Conservation (phyloP, 30 jellyfish, hydroid and myxozoan species). For the Aurelia coerulea region DNA sequence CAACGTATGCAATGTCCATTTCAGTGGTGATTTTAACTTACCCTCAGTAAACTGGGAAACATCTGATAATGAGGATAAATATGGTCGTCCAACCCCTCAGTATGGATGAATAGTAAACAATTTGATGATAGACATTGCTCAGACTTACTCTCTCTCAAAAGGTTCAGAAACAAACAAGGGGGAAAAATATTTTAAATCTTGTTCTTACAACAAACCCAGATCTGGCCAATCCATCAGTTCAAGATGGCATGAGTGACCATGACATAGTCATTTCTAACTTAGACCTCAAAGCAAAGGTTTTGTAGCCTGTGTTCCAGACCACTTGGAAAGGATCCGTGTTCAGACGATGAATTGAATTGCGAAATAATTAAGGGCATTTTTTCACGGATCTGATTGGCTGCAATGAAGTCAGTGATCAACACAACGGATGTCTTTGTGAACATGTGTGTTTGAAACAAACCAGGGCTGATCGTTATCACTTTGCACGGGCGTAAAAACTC, state of each 20-base stretch:
- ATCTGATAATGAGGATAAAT: conserved; percentile 42
- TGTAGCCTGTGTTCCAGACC: too few species aligned
- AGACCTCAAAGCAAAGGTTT: conserved; percentile 26
- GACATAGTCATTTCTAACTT: conserved; percentile 27
- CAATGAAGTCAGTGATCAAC: too few species aligned
- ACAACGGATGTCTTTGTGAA: too few species aligned
- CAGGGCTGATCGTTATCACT: too few species aligned
- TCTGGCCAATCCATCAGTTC: conserved; percentile 29
- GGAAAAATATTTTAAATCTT: conserved; percentile 32
- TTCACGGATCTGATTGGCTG: too few species aligned
- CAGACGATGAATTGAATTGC: too few species aligned
- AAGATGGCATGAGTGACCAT: conserved; percentile 39
- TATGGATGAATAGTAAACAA: conserved; percentile 35
- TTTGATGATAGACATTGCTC: conserved; percentile 31
- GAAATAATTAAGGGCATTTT: too few species aligned
- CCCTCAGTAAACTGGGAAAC: conserved; percentile 52
- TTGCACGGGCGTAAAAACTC: too few species aligned
- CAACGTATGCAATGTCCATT: conserved; percentile 15
- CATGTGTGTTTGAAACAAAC: too few species aligned
- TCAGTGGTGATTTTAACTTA: conserved; percentile 51
- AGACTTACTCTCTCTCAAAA: conserved; percentile 27
- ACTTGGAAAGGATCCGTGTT: too few species aligned
- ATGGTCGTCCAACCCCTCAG: conserved; percentile 54
- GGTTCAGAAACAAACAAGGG: conserved; percentile 44
- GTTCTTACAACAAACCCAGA: conserved; percentile 39